These are phyloP conservation scores for Oncorhynchus mykiss DNA, from an alignment of 2,113 vertebrate species.

Conservation along the genomic window DNA sequence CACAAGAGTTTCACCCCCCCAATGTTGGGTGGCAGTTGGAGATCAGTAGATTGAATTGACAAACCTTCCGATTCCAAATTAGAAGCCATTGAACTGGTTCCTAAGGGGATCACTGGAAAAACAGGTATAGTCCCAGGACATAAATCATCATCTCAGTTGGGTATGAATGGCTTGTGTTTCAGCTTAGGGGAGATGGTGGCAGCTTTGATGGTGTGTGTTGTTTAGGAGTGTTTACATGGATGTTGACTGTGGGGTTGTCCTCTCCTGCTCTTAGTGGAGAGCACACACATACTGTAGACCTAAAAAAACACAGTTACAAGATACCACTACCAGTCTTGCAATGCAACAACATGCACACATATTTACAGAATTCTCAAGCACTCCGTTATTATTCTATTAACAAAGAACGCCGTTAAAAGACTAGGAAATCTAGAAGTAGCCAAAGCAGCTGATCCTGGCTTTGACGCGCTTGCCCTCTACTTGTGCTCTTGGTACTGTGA, in stretches of 20 bases:
- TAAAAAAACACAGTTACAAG: too few relatives aligned
- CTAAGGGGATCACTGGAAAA: neutral
- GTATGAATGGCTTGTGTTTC: neutral
- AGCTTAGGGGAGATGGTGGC: neutral
- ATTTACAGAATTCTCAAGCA: too few relatives aligned
- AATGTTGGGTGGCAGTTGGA: slow-evolving; percentile 9
- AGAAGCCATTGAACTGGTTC: slow-evolving; percentile 10
- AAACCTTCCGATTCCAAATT: slow-evolving; percentile 27
- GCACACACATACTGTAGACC: too few relatives aligned
- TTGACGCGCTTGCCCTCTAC: too few relatives aligned
- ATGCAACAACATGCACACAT: too few relatives aligned
- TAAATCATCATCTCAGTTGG: neutral
- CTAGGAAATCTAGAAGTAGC: neutral
- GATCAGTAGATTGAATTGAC: slow-evolving; percentile 30
- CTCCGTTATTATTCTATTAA: too few relatives aligned
- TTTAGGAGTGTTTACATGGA: neutral
- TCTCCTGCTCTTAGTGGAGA: neutral
- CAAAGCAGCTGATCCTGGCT: too few relatives aligned
- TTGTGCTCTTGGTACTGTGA: too few relatives aligned
- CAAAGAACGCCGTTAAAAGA: neutral
- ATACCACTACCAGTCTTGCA: too few relatives aligned
- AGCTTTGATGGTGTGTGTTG: slow-evolving; percentile 1
- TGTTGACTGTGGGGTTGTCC: neutral
- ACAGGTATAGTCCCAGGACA: slow-evolving; percentile 8
- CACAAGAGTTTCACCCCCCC: slow-evolving; percentile 7